phyloP scores from a whole-genome alignment of 2,888 invertebrate species.

The Drosophila longiperda region DNA sequence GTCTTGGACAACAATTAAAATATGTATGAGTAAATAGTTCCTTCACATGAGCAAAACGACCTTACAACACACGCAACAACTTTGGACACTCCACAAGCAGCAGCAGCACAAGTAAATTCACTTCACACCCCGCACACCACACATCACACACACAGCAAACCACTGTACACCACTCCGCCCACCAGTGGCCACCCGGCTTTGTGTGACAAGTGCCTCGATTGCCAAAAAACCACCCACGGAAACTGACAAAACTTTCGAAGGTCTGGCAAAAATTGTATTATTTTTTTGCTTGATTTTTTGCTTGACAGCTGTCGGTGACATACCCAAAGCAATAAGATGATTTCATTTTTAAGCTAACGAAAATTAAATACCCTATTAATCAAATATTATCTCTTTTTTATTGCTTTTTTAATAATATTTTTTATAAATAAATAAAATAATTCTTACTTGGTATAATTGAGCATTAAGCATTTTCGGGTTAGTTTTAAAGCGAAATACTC shows the following conservation, averaged over 20 bases:
- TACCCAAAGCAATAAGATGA: constrained; percentile 25
- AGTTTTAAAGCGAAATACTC: neutral
- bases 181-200: constrained; percentile 21
- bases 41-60: constrained; percentile 43
- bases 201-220: constrained; percentile 46
- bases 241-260: constrained; percentile 59
- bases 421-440: neutral
- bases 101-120: neutral
- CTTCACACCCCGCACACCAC: neutral
- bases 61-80: constrained; percentile 40
- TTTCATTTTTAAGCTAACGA: constrained; percentile 6
- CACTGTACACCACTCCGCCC: neutral
- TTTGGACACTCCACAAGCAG: constrained; percentile 26
- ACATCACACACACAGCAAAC: neutral
- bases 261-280: constrained; percentile 32
- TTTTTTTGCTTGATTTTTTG: constrained; percentile 2
- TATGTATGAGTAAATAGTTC: constrained; percentile 36
- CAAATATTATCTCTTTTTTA: neutral
- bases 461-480: neutral
- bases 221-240: constrained; percentile 55
- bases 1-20: constrained; percentile 49
- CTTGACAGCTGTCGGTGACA: constrained; percentile 34
- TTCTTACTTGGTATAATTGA: neutral
- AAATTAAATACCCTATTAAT: constrained; percentile 17
- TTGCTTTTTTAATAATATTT: neutral